phyloP scores from a whole-genome alignment of 2,113 vertebrate genomes.

The Candoia aspera region DNA sequence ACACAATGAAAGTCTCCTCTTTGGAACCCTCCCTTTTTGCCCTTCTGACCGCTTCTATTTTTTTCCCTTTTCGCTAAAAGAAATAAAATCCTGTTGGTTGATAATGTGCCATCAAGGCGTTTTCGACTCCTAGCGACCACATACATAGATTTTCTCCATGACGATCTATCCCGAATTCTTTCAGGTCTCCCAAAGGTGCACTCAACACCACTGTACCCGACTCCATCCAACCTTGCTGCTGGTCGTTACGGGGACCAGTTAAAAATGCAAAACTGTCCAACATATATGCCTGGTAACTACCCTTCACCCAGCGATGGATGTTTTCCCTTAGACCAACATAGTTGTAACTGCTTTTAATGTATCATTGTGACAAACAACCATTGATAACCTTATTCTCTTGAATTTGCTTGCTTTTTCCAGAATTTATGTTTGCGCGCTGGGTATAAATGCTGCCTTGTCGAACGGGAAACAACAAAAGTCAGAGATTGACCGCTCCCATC shows the following conservation, averaged over 20 bases:
- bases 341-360: neutral
- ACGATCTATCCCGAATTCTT: neutral
- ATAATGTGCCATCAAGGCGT: neutral
- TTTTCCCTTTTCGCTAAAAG: neutral
- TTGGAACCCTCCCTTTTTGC: neutral
- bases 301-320: neutral
- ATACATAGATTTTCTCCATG: neutral
- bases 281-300: neutral
- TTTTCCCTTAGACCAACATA: neutral
- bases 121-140: neutral
- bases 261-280: neutral
- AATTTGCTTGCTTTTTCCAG: neutral
- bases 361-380: neutral
- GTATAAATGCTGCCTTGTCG: neutral
- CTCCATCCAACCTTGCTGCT: neutral
- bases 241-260: neutral
- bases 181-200: neutral
- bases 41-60: neutral
- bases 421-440: neutral
- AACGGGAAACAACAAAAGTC: neutral
- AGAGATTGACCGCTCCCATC: neutral
- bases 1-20: neutral
- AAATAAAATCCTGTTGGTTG: neutral
- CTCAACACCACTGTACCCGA: neutral
- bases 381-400: neutral